A percentile compares a stretch with the other conserved stretches of the same genome.
phyloP scores from a whole-genome alignment of 2,113 vertebrate species.

The Strix uralensis region DNA sequence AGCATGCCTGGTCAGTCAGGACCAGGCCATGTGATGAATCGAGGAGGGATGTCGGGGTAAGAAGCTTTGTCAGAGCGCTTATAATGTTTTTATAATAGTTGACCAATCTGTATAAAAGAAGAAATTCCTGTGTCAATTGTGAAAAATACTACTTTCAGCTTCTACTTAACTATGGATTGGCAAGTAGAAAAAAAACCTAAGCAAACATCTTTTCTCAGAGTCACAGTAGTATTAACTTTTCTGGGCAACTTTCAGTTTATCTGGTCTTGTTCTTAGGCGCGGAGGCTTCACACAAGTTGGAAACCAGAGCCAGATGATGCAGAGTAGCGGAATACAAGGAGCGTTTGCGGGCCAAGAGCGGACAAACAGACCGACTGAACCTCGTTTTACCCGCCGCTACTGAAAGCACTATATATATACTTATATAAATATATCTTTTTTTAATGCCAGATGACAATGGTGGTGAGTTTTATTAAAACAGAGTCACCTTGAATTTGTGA shows the following conservation, averaged over 20 bases:
- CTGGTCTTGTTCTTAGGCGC: conserved; percentile 65
- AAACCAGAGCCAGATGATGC: conserved; percentile 79
- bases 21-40: conserved; percentile 78
- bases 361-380: background rate
- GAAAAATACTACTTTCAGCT: background rate
- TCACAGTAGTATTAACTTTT: accelerated
- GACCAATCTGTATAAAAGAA: background rate
- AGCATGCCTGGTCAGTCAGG: conserved; percentile 74
- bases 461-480: conserved; percentile 32
- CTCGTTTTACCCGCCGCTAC: conserved; percentile 69
- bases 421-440: background rate
- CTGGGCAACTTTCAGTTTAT: background rate
- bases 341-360: conserved; percentile 76
- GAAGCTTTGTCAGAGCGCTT: background rate
- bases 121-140: background rate
- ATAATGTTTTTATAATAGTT: background rate
- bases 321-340: conserved; percentile 73
- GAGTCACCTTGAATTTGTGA: conserved; percentile 20
- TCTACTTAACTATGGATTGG: background rate
- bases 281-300: conserved; percentile 82
- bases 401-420: conserved; percentile 22
- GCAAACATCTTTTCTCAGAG: background rate
- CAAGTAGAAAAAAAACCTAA: background rate
- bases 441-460: background rate
- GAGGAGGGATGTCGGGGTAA: conserved; percentile 86